Evolutionary conservation across 2,888 invertebrate genomes (phyloP).

Genomic region (Ptilodon capucinus): DNA sequence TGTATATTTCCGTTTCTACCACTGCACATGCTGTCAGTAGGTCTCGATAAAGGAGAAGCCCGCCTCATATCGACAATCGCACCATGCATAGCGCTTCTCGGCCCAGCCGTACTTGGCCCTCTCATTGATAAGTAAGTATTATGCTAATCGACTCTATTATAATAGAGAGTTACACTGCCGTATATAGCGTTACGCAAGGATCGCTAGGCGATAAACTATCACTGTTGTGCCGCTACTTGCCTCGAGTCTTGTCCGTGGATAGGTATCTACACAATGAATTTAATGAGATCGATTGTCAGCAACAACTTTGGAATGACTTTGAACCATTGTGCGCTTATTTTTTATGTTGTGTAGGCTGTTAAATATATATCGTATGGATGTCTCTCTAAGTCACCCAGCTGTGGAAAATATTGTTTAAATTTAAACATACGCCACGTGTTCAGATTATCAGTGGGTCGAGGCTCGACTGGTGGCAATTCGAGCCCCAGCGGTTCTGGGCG

Average conservation of each 20-base stretch:
- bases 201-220: not conserved
- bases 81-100: conserved; percentile 89
- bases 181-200: not conserved
- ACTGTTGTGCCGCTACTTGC: not conserved
- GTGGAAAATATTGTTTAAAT: too few relatives aligned
- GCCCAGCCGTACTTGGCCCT: conserved; percentile 89
- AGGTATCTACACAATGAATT: not conserved
- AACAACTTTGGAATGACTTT: not conserved
- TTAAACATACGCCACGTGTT: not conserved
- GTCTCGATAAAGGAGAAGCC: conserved; percentile 88
- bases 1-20: conserved; percentile 92
- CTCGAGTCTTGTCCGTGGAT: not conserved
- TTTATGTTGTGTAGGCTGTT: not conserved
- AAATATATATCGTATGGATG: too few relatives aligned
- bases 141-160: not conserved
- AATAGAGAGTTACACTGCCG: not conserved
- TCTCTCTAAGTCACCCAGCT: too few relatives aligned
- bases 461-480: conserved; percentile 72
- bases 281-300: not conserved
- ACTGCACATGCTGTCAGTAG: conserved; percentile 88
- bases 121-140: conserved; percentile 88
- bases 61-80: conserved; percentile 90
- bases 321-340: not conserved
- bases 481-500: conserved; percentile 82
- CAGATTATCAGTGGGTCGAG: conserved; percentile 76